Evolutionary conservation across 2,113 vertebrate species (phyloP), one percentile per base, ranked within the genome.

Genomic region (Corvus hawaiiensis): DNA sequence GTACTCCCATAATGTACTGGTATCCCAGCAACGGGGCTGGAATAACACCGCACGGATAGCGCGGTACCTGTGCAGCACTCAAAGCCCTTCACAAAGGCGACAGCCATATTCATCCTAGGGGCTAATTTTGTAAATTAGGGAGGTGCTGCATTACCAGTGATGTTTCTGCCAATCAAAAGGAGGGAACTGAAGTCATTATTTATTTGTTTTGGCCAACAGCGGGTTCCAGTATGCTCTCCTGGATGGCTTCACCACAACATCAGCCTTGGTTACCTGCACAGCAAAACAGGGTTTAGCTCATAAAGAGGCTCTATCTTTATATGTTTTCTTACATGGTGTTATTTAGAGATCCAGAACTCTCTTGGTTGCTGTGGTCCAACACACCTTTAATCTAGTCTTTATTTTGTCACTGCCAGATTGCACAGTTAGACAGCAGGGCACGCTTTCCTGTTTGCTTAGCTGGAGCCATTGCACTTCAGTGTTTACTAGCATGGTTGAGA

Each of bases 361-460:
- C 62, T 28, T 44, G 67, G 51, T 59, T 76, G n/a, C n/a, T 59
- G 41, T 67, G 72, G 44, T 56, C 64, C 73, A 52, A 33, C 24
- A 41, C 41, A 92, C 48, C 64, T 89, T 78, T 91, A 75, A 56
- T 13, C 35, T 35, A 7, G 35, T 37, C 67, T 81, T 80, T 80
- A 74, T 52, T 84, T 88, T 90, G 48, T 37, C 56, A 16, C 55
- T 59, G 43, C 46, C 58, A 90, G 67, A 37, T 17, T 52, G 72
- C 56, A 46, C n/a, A 58, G 46, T 63, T 59, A 43, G 81, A n/a
- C 54, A 81, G 79, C 13, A 4, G 64, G 49, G 28, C 58, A 63
- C 23, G 37, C 48, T 72, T 75, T 89, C 79, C 85, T 93, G 32
- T 90, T 95, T 93, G 69, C 66, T 94, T 87, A 93, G 90, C 64